These are phyloP conservation scores for Rhinophrynus dorsalis DNA, from an alignment of 2,797 vertebrate species.

Conservation along the genomic window DNA sequence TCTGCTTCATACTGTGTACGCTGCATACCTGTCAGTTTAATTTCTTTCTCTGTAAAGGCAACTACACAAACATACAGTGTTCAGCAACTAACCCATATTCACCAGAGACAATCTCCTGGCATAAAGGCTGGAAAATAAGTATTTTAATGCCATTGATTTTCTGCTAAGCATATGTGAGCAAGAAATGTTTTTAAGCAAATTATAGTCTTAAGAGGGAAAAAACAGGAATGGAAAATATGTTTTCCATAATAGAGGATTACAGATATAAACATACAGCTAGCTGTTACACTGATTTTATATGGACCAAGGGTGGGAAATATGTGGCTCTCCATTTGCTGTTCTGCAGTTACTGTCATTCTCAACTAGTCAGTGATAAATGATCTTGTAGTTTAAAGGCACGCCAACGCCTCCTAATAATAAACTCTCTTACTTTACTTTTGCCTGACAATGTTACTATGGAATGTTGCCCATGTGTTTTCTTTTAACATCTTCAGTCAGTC, in stretches of 20 bases:
- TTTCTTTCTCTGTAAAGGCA: constrained; percentile 37
- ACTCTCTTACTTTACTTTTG: too few relatives aligned
- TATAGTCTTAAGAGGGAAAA: background rate
- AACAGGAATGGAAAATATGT: background rate
- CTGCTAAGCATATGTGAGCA: background rate
- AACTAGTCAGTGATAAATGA: too few relatives aligned
- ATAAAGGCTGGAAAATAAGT: constrained; percentile 19
- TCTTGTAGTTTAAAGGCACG: too few relatives aligned
- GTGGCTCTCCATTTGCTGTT: too few relatives aligned
- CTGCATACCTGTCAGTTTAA: constrained; percentile 46
- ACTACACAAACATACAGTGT: constrained; percentile 16
- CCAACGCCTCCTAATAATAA: too few relatives aligned
- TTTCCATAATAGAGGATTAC: too few relatives aligned
- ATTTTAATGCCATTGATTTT: constrained; percentile 30
- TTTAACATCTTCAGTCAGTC: too few relatives aligned
- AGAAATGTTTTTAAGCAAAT: constrained; percentile 4
- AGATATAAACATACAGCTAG: too few relatives aligned
- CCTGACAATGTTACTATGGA: too few relatives aligned
- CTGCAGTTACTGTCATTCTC: too few relatives aligned
- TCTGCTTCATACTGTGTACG: constrained; percentile 45
- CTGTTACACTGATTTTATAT: background rate
- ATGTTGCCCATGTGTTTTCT: too few relatives aligned
- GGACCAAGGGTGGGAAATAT: too few relatives aligned
- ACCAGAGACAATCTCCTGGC: constrained; percentile 7
- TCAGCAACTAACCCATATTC: constrained; percentile 36